phyloP scores from a whole-genome alignment of 2,113 vertebrate species.

The Rafetus swinhoei region DNA sequence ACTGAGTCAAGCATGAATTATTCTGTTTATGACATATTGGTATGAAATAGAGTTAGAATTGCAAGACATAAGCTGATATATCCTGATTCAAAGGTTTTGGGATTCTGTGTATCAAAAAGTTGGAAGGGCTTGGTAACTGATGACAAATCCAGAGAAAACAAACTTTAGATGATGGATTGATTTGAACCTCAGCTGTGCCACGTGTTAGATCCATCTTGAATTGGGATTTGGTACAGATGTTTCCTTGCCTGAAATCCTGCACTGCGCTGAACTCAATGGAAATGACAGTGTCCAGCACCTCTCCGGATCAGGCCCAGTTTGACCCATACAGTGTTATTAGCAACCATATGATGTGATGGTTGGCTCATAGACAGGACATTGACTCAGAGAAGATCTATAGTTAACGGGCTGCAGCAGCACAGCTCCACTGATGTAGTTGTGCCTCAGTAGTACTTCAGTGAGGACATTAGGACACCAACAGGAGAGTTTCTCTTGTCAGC shows the following conservation, averaged over 20 bases:
- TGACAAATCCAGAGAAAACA: neutral
- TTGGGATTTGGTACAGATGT: neutral
- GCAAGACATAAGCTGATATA: neutral
- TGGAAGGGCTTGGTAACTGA: neutral
- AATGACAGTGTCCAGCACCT: neutral
- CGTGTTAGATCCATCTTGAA: neutral
- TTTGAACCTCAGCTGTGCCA: neutral
- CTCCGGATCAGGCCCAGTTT: neutral
- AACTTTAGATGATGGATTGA: neutral
- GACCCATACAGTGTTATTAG: neutral
- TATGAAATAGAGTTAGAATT: conserved; percentile 10
- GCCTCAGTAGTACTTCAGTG: too few species aligned
- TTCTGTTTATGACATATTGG: conserved; percentile 23
- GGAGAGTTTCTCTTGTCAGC: too few species aligned
- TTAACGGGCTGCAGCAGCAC: too few species aligned
- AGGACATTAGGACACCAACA: too few species aligned
- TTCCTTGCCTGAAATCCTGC: neutral
- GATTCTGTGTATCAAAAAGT: neutral
- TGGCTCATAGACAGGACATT: neutral
- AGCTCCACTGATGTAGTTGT: too few species aligned
- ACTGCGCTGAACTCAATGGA: neutral
- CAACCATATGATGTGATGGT: neutral
- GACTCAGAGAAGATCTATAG: neutral
- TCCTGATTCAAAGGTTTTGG: neutral
- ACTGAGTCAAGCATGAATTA: neutral